Conservation (phyloP, 2,113 vertebrate genomes). For the Tachycineta bicolor region DNA sequence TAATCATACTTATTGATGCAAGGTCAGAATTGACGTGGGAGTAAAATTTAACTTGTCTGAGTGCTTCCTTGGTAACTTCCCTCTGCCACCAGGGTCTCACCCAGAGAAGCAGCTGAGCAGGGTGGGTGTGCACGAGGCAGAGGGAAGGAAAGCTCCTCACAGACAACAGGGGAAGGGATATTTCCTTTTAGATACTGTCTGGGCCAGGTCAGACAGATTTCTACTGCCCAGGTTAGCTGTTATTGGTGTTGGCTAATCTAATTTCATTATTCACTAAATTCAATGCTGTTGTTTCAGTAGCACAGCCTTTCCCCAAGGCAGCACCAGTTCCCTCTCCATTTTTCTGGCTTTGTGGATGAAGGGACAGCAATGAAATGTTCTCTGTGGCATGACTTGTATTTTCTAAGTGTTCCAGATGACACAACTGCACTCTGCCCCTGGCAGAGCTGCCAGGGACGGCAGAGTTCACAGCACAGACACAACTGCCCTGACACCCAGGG, state of each 20-base stretch:
- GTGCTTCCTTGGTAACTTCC: not conserved
- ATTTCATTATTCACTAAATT: not conserved
- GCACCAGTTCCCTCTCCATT: not conserved
- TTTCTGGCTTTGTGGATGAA: not conserved
- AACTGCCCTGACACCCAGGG: not conserved
- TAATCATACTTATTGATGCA: not conserved
- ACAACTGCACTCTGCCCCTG: not conserved
- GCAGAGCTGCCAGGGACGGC: not conserved
- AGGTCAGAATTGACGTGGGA: not conserved
- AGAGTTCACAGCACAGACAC: not conserved
- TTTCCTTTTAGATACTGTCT: not conserved
- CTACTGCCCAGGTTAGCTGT: not conserved
- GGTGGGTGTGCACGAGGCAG: not conserved
- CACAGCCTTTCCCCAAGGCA: not conserved
- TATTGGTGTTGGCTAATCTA: not conserved
- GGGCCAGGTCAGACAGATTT: not conserved
- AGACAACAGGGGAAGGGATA: not conserved
- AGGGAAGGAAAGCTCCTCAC: not conserved
- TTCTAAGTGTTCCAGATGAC: not conserved
- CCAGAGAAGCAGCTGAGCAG: fast-evolving
- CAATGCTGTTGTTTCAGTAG: not conserved
- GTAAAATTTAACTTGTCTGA: not conserved
- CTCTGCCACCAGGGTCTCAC: not conserved
- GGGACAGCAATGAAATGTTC: not conserved
- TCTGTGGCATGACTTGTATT: not conserved